Evolutionary conservation across 2,797 vertebrate genomes (phyloP), one percentile per base, ranked within the genome.

Genomic region (Leontopithecus rosalia): DNA sequence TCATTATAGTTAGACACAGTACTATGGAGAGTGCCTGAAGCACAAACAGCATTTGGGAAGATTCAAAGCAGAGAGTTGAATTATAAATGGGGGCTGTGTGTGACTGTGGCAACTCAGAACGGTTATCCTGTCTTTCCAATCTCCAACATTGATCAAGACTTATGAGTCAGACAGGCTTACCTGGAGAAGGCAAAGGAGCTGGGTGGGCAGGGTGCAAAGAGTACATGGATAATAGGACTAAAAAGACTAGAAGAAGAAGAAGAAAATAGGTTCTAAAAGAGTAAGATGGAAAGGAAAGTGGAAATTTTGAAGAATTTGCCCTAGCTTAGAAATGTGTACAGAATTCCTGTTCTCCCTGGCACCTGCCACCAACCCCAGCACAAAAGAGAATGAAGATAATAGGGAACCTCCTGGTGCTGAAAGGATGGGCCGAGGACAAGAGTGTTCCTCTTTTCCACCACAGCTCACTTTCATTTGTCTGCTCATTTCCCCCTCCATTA

Each of bases 1-100:
- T 96, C 77, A 72, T 90, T 93, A 82, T 33, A 48, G 33, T 55
- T 70, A 76, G 81, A 95, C 46, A 19, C 48, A 22, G 17, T 3
- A 1, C 67, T 67, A 30, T 1, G 0, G 36, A 88, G 50, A 85
- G 73, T 72, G 67, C 72, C 73, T 48, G 84, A 79, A 90, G 93
- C 52, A 77, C 64, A 89, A 84, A 50, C 36, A 33, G 10, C 19
- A 41, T 73, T 61, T 28, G 28, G n/a, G 76, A 93, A 2, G 64
- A 79, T 55, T 88, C 41, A n/a, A 33, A 88, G 67, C 28, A 61
- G 10, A 36, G 28, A 91, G 46, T 3, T 1, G 0, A n/a, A 39
- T 20, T 46, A 41, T 8, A 93, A 88, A 50, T 0, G 55, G 15
- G 43, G 15, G 39, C 36, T 0, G 0, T 0, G 3, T 10, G 48